phyloP scores from a whole-genome alignment of 2,888 invertebrate species.

The Drosophila buzzatii region DNA sequence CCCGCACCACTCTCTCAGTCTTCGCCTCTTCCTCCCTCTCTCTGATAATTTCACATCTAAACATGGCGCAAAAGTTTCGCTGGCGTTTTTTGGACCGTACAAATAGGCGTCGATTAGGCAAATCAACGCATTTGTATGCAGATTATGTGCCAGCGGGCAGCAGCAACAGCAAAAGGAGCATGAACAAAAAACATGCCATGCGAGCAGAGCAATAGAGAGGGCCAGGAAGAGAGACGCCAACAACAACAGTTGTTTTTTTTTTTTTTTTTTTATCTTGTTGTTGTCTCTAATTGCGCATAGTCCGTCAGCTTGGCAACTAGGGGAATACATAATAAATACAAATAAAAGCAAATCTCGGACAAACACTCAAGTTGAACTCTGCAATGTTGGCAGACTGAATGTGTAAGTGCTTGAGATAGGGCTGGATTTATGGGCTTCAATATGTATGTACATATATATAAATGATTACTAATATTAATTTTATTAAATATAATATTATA shows the following conservation, averaged over 20 bases:
- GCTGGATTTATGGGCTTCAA: background rate
- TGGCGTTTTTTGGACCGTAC: constrained; percentile 64
- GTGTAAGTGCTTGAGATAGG: background rate
- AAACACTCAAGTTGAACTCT: constrained; percentile 27
- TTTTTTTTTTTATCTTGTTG: constrained; percentile 6
- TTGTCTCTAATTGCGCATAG: constrained; percentile 74
- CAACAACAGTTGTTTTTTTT: constrained; percentile 16
- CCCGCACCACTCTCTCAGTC: background rate
- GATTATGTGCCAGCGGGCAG: constrained; percentile 77
- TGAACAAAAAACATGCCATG: background rate
- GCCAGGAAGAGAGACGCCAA: background rate
- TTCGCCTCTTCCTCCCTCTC: background rate
- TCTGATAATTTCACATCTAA: constrained; percentile 66
- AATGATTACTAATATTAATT: background rate
- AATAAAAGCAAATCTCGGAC: constrained; percentile 10
- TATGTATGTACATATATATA: too few species aligned
- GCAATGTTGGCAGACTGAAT: background rate
- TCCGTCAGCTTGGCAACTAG: constrained; percentile 59
- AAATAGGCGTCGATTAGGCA: constrained; percentile 82
- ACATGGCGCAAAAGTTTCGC: constrained; percentile 59
- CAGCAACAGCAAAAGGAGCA: background rate
- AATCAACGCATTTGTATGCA: constrained; percentile 82
- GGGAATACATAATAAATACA: constrained; percentile 63
- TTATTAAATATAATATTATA: background rate
- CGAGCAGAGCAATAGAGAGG: background rate